A percentile compares a stretch with the other conserved stretches of the same genome.
Conservation (phyloP, 1,140 invertebrate genomes). For the Aphidius gifuensis region DNA sequence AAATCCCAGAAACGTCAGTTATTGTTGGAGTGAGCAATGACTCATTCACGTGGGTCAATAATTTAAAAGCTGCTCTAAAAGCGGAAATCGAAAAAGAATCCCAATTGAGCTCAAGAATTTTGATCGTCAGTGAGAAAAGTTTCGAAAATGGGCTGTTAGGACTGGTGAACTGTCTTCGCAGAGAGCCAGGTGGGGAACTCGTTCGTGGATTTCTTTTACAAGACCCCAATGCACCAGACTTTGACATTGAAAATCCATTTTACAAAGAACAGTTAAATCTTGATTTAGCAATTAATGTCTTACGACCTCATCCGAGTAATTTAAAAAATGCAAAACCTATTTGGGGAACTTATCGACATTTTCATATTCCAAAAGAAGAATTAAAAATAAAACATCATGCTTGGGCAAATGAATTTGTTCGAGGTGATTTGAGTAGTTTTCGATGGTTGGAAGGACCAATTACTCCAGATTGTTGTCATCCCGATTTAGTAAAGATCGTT, state of each 20-base stretch:
- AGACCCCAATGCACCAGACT: constrained; percentile 64
- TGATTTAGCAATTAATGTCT: constrained; percentile 78
- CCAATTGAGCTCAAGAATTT: constrained; percentile 37
- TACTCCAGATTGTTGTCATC: constrained; percentile 34
- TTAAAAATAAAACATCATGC: constrained; percentile 62
- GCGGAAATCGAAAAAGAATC: constrained; percentile 44
- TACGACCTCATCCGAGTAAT: constrained; percentile 19
- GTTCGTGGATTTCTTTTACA: constrained; percentile 64
- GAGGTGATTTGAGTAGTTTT: constrained; percentile 82
- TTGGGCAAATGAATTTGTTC: constrained; percentile 72
- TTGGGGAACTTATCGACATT: constrained; percentile 80
- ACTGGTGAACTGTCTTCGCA: constrained; percentile 70
- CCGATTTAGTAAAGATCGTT: constrained; percentile 53
- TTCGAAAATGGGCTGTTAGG: constrained; percentile 76
- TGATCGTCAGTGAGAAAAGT: constrained; percentile 63
- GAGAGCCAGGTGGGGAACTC: constrained; percentile 66
- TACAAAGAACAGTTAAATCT: constrained; percentile 65
- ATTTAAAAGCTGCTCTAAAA: constrained; percentile 57
- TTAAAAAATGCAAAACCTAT: constrained; percentile 53
- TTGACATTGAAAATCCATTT: constrained; percentile 62
- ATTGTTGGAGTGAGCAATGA: constrained; percentile 41
- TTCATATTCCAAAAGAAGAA: constrained; percentile 54
- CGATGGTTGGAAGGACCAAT: constrained; percentile 76
- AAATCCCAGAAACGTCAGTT: constrained; percentile 32
- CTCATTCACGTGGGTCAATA: constrained; percentile 55